A percentile compares a stretch with the other conserved stretches of the same genome.
Evolutionary conservation across 2,888 invertebrate genomes (phyloP).

Genomic region (Scaptomyza tumidula): DNA sequence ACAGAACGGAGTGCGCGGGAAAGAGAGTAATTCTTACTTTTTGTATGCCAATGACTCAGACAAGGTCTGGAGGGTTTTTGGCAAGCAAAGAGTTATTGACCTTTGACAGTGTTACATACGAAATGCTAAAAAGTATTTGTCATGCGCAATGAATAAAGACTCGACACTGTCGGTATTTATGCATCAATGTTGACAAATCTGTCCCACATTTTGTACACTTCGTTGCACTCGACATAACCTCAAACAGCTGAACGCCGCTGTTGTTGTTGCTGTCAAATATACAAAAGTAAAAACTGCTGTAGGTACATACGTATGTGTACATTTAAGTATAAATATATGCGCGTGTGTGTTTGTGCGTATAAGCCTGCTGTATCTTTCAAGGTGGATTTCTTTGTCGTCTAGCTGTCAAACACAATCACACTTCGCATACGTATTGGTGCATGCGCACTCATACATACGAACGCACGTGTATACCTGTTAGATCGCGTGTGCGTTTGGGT

Average conservation of each 20-base stretch:
- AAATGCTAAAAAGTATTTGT: constrained; percentile 9
- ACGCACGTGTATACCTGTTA: constrained; percentile 35
- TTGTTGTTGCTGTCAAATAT: neutral
- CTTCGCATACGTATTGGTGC: neutral
- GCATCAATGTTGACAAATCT: constrained; percentile 34
- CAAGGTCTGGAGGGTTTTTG: constrained; percentile 37
- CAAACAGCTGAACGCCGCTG: constrained; percentile 31
- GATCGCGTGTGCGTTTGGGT: constrained; percentile 27
- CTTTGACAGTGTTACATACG: constrained; percentile 56
- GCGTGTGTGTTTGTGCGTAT: neutral
- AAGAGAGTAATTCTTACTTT: constrained; percentile 3
- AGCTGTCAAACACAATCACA: constrained; percentile 8
- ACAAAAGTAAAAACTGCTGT: neutral
- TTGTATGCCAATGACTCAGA: constrained; percentile 32
- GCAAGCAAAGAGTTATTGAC: constrained; percentile 61
- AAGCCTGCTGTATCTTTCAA: constrained; percentile 8
- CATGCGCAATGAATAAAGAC: constrained; percentile 53
- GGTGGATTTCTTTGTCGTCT: constrained; percentile 21
- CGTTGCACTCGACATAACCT: constrained; percentile 59
- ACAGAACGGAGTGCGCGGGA: constrained; percentile 4
- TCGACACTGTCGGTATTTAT: constrained; percentile 27
- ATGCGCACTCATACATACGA: neutral
- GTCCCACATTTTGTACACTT: constrained; percentile 42
- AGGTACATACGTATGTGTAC: neutral
- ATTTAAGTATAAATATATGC: neutral